These are phyloP conservation scores for Amphibalanus amphitrite DNA, from an alignment of 1,140 invertebrate genomes.

Conservation along the genomic window DNA sequence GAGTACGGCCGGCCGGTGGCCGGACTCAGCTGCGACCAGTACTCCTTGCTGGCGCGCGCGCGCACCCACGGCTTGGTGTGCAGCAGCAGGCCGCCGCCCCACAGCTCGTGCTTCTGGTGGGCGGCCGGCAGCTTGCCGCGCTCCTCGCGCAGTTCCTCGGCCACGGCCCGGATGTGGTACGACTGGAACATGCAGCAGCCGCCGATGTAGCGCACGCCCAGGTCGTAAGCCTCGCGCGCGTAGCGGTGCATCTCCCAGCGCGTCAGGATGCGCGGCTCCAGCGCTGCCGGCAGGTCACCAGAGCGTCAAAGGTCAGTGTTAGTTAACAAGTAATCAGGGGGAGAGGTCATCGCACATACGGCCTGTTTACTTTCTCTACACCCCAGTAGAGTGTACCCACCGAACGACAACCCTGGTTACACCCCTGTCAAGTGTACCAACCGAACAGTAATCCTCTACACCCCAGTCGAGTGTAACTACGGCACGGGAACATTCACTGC, in stretches of 20 bases:
- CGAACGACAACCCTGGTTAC: too few relatives aligned
- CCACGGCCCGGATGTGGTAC: conserved; percentile 28
- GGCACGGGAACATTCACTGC: too few relatives aligned
- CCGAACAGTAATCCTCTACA: too few relatives aligned
- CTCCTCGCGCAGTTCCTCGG: conserved; percentile 26
- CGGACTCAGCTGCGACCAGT: background rate
- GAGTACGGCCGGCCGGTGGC: background rate
- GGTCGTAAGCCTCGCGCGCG: conserved; percentile 26
- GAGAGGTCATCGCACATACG: too few relatives aligned
- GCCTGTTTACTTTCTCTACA: too few relatives aligned
- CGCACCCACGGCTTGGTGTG: conserved; percentile 30
- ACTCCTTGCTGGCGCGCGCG: conserved; percentile 17
- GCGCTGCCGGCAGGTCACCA: too few relatives aligned
- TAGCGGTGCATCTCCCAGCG: conserved; percentile 30
- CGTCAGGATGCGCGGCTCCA: conserved; percentile 27
- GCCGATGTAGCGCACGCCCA: conserved; percentile 29
- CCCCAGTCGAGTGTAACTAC: too few relatives aligned
- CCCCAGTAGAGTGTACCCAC: too few relatives aligned
- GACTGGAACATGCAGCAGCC: conserved; percentile 29
- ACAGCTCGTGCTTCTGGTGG: conserved; percentile 26
- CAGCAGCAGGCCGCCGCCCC: conserved; percentile 27
- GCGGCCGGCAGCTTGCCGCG: conserved; percentile 20
- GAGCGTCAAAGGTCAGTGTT: too few relatives aligned
- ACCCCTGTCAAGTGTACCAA: too few relatives aligned
- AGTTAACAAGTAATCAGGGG: too few relatives aligned